A percentile compares a stretch with the other conserved stretches of the same genome.
Conservation (phyloP, 2,888 invertebrate genomes). For the Eucera pruinosa region DNA sequence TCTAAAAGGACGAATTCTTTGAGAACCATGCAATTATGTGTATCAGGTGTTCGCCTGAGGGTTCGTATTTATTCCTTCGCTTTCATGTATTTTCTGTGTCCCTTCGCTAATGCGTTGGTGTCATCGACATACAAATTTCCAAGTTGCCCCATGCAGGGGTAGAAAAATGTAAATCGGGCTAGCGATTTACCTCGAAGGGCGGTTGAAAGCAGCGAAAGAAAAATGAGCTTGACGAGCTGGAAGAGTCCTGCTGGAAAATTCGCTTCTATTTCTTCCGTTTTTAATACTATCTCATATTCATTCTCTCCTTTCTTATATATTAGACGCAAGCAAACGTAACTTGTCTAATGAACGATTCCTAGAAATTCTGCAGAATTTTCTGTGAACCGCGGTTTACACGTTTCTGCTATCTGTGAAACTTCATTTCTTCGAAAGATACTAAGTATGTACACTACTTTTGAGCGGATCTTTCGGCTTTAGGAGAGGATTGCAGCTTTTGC, state of each 20-base stretch:
- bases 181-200: slow-evolving; percentile 21
- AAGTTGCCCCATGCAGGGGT: neutral
- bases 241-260: slow-evolving; percentile 48
- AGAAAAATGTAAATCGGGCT: slow-evolving; percentile 34
- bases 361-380: slow-evolving; percentile 2
- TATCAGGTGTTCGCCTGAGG: neutral
- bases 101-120: neutral
- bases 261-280: slow-evolving; percentile 16
- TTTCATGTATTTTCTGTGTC: neutral
- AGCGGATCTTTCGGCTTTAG: neutral
- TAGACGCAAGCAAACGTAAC: slow-evolving; percentile 22
- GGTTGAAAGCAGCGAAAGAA: slow-evolving; percentile 40
- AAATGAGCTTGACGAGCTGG: slow-evolving; percentile 51
- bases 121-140: slow-evolving; percentile 15
- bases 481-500: neutral
- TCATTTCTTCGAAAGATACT: slow-evolving; percentile 1
- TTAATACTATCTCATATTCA: slow-evolving; percentile 1
- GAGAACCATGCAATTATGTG: neutral
- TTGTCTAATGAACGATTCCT: slow-evolving; percentile 27
- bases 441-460: neutral
- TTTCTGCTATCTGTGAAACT: neutral
- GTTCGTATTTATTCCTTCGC: neutral
- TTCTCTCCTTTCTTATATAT: slow-evolving; percentile 1
- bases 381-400: neutral
- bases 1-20: neutral